Conservation (phyloP, 2,113 vertebrate species). For the Phycodurus eques region DNA sequence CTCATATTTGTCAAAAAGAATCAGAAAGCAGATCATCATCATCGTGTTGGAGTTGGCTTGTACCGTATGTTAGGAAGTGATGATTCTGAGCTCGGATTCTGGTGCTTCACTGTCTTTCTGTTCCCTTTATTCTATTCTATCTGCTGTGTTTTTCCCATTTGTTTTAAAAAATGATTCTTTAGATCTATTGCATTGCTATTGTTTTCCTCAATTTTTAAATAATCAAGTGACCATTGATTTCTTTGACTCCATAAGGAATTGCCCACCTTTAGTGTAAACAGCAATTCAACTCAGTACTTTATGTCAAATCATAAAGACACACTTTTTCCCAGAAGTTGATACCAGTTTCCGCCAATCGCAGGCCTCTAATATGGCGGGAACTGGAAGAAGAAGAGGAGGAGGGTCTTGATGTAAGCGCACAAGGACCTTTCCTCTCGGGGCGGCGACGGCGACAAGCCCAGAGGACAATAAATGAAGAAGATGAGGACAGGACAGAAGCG, state of each 20-base stretch:
- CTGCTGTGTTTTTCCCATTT: not conserved
- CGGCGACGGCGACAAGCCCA: conserved; percentile 48
- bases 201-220: not conserved
- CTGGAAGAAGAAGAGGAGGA: conserved; percentile 90
- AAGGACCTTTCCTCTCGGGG: conserved; percentile 68
- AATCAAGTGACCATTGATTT: not conserved
- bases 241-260: not conserved
- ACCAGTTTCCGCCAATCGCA: conserved; percentile 96
- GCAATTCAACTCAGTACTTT: not conserved
- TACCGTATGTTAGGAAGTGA: not conserved
- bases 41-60: not conserved
- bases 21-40: not conserved
- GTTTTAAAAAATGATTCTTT: not conserved
- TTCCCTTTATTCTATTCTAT: not conserved
- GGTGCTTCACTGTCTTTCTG: not conserved
- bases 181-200: not conserved
- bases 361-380: conserved; percentile 99
- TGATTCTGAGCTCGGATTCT: not conserved
- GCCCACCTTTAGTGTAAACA: not conserved
- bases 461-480: conserved; percentile 52
- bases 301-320: conserved; percentile 9
- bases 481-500: conserved; percentile 38
- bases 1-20: not conserved
- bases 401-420: conserved; percentile 59
- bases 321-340: conserved; percentile 84